Evolutionary conservation across 2,797 vertebrate species (phyloP).

Genomic region (Phataginus tetradactyla): DNA sequence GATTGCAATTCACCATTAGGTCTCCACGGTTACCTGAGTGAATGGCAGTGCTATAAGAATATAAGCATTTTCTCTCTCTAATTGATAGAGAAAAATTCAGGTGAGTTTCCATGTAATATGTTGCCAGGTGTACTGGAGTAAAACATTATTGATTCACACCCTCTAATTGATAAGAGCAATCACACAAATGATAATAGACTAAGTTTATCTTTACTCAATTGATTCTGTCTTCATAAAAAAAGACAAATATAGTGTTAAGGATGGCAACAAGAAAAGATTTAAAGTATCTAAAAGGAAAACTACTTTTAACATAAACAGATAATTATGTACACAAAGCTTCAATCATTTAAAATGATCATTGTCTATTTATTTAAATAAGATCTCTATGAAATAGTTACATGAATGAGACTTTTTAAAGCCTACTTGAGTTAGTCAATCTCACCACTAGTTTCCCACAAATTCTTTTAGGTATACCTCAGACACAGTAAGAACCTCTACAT

Average conservation of each 20-base stretch:
- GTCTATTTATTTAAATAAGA: slow-evolving; percentile 47
- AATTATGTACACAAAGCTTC: slow-evolving; percentile 37
- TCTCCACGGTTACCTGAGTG: background rate
- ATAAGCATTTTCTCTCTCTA: background rate
- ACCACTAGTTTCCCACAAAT: slow-evolving; percentile 39
- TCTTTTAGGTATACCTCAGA: slow-evolving; percentile 55
- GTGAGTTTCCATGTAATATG: background rate
- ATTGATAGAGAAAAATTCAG: background rate
- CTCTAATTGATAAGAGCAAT: slow-evolving; percentile 30
- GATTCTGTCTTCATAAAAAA: slow-evolving; percentile 21
- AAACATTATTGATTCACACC: background rate
- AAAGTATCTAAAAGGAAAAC: slow-evolving; percentile 47
- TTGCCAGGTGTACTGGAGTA: background rate
- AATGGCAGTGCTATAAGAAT: background rate
- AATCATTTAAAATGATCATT: slow-evolving; percentile 19
- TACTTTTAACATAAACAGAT: background rate
- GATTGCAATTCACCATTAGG: background rate
- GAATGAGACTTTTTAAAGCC: slow-evolving; percentile 51
- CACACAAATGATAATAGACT: background rate
- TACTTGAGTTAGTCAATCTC: slow-evolving; percentile 44
- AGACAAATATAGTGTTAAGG: background rate
- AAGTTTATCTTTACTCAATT: slow-evolving; percentile 21
- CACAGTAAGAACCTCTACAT: background rate
- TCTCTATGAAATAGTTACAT: slow-evolving; percentile 28
- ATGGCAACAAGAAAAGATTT: background rate